These are phyloP conservation scores for Sebastes ruberrimus DNA, from an alignment of 2,797 vertebrate genomes.

Conservation along the genomic window DNA sequence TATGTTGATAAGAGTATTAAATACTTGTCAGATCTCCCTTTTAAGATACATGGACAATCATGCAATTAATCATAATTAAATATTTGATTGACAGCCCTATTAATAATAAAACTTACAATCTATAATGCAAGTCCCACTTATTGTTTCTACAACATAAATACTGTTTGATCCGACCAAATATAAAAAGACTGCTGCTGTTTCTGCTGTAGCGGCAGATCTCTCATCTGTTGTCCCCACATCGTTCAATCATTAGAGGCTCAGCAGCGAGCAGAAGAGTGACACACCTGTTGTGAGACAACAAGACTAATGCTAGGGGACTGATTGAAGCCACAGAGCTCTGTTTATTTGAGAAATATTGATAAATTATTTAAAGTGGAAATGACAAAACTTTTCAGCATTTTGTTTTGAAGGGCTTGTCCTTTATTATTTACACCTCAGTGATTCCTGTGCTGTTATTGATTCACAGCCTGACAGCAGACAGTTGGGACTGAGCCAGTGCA, in stretches of 20 bases:
- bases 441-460: background rate
- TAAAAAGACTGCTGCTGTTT: background rate
- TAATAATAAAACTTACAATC: background rate
- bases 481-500: background rate
- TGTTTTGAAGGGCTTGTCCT: background rate
- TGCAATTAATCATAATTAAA: too few species aligned
- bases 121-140: background rate
- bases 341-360: background rate
- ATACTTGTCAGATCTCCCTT: too few species aligned
- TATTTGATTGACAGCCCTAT: too few species aligned
- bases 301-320: background rate
- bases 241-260: slow-evolving; percentile 1
- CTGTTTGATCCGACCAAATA: background rate
- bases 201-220: slow-evolving; percentile 2
- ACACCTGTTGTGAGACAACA: background rate
- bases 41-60: too few species aligned
- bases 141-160: background rate
- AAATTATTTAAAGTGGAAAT: background rate
- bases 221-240: background rate
- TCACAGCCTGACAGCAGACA: background rate
- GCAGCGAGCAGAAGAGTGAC: background rate
- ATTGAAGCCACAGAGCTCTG: background rate
- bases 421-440: slow-evolving; percentile 3
- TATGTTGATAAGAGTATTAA: too few species aligned
- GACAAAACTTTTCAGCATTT: background rate